Percentiles rank a stretch among this genome's conserved stretches.
Conservation (phyloP, 1,140 invertebrate species). For the Meteorus sp. region DNA sequence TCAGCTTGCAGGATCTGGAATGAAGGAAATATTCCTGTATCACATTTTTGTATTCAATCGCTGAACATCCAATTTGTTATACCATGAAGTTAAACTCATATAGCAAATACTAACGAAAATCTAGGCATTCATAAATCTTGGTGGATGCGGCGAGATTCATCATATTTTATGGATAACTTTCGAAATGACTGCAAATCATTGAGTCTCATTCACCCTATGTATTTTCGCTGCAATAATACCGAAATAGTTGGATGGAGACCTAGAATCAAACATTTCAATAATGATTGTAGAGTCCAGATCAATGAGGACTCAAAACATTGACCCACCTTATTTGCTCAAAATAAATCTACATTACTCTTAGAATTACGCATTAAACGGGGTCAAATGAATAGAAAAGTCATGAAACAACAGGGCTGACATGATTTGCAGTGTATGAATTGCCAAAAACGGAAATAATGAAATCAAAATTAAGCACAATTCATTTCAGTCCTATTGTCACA, state of each 20-base stretch:
- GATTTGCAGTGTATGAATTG: background rate
- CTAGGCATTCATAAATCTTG: conserved; percentile 30
- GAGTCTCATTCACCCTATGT: background rate
- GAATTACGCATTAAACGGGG: background rate
- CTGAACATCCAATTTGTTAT: background rate
- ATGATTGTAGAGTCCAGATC: no score
- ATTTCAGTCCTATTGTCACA: conserved; percentile 11
- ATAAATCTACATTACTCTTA: background rate
- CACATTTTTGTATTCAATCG: no score
- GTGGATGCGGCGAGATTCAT: conserved; percentile 23
- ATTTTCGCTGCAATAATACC: background rate
- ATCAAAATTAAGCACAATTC: background rate
- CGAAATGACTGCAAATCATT: background rate
- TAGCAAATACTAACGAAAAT: conserved; percentile 27
- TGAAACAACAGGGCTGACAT: conserved; percentile 17
- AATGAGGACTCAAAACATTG: no score
- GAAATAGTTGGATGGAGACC: no score
- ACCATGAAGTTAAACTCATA: background rate
- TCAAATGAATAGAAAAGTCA: background rate
- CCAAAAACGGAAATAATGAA: background rate
- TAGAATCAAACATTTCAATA: no score
- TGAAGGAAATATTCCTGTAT: no score
- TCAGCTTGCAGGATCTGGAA: no score
- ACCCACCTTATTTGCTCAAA: background rate
- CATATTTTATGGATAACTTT: background rate